Conservation (phyloP, 2,888 invertebrate species). For the Drosophila robusta region DNA sequence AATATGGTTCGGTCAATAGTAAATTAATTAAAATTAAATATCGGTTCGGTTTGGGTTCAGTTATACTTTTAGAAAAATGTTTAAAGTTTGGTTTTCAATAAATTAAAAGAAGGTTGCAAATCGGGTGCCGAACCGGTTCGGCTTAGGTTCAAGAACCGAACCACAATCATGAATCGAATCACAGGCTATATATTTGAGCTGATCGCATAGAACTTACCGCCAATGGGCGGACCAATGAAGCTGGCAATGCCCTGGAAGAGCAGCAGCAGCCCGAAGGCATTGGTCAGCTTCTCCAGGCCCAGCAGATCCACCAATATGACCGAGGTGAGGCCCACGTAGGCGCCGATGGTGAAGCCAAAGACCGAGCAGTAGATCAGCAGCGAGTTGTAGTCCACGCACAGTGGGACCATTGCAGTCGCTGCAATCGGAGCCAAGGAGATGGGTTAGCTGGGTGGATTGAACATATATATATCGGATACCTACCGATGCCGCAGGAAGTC, state of each 20-base stretch:
- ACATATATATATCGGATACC: slow-evolving; percentile 81
- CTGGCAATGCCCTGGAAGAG: slow-evolving; percentile 98
- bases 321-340: slow-evolving; percentile 98
- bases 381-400: slow-evolving; percentile 90
- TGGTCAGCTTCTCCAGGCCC: slow-evolving; percentile 96
- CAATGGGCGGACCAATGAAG: slow-evolving; percentile 95
- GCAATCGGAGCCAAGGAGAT: slow-evolving; percentile 42
- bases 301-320: slow-evolving; percentile 97
- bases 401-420: slow-evolving; percentile 93
- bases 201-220: slow-evolving; percentile 87
- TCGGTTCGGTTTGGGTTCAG: too few species aligned
- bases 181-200: too few species aligned
- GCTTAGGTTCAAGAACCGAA: too few species aligned
- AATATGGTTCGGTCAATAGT: too few species aligned
- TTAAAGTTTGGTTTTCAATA: too few species aligned
- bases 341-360: slow-evolving; percentile 96
- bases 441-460: neutral
- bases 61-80: too few species aligned
- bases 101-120: too few species aligned
- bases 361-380: slow-evolving; percentile 91
- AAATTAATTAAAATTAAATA: too few species aligned
- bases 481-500: slow-evolving; percentile 94
- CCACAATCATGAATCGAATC: too few species aligned
- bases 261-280: slow-evolving; percentile 96
- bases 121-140: too few species aligned